Percentiles rank a stretch among this genome's conserved stretches.
Conservation (phyloP, 2,113 vertebrate species). For the Vulpes vulpes region DNA sequence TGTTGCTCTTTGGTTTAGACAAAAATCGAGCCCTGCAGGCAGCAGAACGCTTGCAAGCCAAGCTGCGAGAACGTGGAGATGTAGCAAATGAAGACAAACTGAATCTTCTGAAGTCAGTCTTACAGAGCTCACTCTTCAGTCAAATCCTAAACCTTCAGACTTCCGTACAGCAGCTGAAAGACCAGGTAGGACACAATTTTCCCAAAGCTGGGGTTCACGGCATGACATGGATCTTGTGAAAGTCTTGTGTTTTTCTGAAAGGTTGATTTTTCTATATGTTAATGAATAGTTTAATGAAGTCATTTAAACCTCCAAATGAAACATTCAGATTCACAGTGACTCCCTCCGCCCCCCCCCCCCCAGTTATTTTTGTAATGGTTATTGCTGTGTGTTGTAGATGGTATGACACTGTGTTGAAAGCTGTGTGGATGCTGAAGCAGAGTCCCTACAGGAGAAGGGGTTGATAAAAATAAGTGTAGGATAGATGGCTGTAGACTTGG, state of each 20-base stretch:
- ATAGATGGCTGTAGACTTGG: conserved; percentile 27
- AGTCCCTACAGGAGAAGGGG: conserved; percentile 55
- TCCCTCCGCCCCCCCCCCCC: not conserved
- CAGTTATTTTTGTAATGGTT: conserved; percentile 78
- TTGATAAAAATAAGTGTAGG: conserved; percentile 58
- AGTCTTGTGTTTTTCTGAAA: conserved; percentile 23
- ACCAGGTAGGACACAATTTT: conserved; percentile 90
- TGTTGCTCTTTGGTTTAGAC: conserved; percentile 87
- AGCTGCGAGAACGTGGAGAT: conserved; percentile 95
- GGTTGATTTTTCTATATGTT: conserved; percentile 52
- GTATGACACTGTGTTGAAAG: conserved; percentile 83
- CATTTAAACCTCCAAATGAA: conserved; percentile 67
- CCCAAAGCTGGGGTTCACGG: accelerated
- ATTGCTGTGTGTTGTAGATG: conserved; percentile 67
- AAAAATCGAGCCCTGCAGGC: conserved; percentile 96
- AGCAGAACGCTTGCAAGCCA: conserved; percentile 95
- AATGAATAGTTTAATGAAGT: conserved; percentile 73
- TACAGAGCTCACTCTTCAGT: conserved; percentile 98
- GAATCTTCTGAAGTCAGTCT: conserved; percentile 94
- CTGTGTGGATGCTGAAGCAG: conserved; percentile 70
- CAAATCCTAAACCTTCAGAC: conserved; percentile 97
- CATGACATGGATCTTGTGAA: not conserved
- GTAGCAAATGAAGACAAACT: conserved; percentile 94
- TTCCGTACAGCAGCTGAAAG: conserved; percentile 95
- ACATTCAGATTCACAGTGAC: conserved; percentile 65